These are phyloP conservation scores for Cheilinus undulatus DNA, from an alignment of 2,113 vertebrate species.

Conservation along the genomic window DNA sequence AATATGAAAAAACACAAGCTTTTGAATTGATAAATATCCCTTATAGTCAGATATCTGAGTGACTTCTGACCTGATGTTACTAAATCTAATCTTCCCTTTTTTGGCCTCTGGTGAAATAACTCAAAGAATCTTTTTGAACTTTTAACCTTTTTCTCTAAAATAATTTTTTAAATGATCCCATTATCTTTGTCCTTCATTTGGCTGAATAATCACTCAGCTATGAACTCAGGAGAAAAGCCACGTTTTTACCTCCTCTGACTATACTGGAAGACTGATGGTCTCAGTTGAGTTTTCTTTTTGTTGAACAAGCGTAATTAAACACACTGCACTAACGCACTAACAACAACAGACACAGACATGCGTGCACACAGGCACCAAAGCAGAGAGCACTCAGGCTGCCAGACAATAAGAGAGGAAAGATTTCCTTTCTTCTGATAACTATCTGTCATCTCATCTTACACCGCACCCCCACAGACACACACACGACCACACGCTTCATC, in stretches of 20 bases:
- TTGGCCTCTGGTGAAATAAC: not conserved
- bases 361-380: not conserved
- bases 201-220: too few species aligned
- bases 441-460: conserved; percentile 52
- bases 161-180: not conserved
- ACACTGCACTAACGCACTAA: not conserved
- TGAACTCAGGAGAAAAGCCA: too few species aligned
- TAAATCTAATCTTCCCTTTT: not conserved
- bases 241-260: too few species aligned
- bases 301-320: conserved; percentile 5
- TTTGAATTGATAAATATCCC: too few species aligned
- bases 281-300: not conserved
- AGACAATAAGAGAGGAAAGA: conserved; percentile 39
- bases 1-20: too few species aligned
- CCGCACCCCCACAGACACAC: not conserved
- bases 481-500: not conserved
- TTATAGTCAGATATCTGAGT: too few species aligned
- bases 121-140: not conserved
- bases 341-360: conserved; percentile 8
- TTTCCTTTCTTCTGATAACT: conserved; percentile 56
- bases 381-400: conserved; percentile 26
- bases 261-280: not conserved
- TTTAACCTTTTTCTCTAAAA: not conserved
- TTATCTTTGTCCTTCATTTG: not conserved
- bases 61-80: too few species aligned